Conservation (phyloP, 2,113 vertebrate species). For the Columbina picui region DNA sequence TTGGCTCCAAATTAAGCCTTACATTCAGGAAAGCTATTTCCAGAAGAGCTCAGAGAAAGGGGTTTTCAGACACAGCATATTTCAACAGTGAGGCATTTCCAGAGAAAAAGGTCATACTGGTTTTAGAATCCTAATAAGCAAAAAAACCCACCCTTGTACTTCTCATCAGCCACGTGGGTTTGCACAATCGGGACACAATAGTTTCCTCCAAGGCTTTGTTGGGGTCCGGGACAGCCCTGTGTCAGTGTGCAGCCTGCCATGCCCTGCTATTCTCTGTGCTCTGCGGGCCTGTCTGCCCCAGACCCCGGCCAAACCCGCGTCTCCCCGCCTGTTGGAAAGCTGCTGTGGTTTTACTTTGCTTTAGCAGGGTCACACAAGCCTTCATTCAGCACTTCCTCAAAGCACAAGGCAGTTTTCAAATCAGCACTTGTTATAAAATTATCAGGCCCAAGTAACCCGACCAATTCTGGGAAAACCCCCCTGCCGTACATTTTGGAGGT, state of each 20-base stretch:
- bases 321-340: neutral
- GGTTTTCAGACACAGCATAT: neutral
- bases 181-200: slow-evolving; percentile 73
- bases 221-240: neutral
- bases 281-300: slow-evolving; percentile 25
- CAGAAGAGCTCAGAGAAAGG: neutral
- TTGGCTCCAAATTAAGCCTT: neutral
- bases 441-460: neutral
- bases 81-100: neutral
- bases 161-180: slow-evolving; percentile 69
- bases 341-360: neutral
- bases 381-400: neutral
- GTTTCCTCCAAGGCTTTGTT: slow-evolving; percentile 65
- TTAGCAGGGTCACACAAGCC: neutral
- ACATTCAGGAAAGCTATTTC: neutral
- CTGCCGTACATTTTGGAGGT: neutral
- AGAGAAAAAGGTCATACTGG: neutral
- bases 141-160: slow-evolving; percentile 7
- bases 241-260: slow-evolving; percentile 25
- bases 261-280: slow-evolving; percentile 2
- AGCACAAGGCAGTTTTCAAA: neutral
- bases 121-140: neutral
- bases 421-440: neutral
- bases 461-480: neutral
- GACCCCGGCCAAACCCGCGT: neutral